Evolutionary conservation across 1,140 invertebrate species (phyloP).

Genomic region (Zophobas atratus): DNA sequence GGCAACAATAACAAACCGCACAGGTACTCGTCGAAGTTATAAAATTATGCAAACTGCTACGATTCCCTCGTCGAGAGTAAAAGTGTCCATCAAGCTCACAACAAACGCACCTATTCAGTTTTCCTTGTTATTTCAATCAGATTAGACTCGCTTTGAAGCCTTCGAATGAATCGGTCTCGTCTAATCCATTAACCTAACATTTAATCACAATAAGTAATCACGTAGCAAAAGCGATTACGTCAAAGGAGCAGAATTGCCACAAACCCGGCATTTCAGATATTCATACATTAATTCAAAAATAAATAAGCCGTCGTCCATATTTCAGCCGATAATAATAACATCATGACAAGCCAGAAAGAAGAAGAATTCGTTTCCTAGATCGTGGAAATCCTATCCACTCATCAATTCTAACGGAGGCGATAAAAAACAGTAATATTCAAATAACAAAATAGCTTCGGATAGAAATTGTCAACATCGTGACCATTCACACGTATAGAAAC

Average conservation of each 20-base stretch:
- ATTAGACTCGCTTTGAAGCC: not conserved
- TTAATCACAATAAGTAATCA: not conserved
- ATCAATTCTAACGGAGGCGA: conserved; percentile 4
- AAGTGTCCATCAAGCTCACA: not conserved
- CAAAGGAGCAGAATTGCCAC: not conserved
- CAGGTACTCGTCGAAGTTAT: too few relatives aligned
- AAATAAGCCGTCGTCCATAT: not conserved
- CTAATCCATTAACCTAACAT: not conserved
- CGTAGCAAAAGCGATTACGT: too few relatives aligned
- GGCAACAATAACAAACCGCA: too few relatives aligned
- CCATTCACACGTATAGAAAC: not conserved
- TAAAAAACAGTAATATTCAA: conserved; percentile 6
- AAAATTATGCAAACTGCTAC: too few relatives aligned
- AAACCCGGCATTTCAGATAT: not conserved
- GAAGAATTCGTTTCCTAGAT: not conserved
- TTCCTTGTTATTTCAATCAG: not conserved
- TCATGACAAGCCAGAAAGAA: not conserved
- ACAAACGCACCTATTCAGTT: not conserved
- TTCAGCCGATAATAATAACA: conserved; percentile 1
- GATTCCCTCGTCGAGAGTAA: not conserved
- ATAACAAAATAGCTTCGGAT: not conserved
- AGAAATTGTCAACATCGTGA: not conserved
- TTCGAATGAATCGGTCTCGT: not conserved
- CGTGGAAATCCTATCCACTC: not conserved
- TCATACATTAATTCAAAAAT: not conserved